These are phyloP conservation scores for Poecilobothrus nobilitatus DNA, from an alignment of 2,888 invertebrate species.

Conservation along the genomic window DNA sequence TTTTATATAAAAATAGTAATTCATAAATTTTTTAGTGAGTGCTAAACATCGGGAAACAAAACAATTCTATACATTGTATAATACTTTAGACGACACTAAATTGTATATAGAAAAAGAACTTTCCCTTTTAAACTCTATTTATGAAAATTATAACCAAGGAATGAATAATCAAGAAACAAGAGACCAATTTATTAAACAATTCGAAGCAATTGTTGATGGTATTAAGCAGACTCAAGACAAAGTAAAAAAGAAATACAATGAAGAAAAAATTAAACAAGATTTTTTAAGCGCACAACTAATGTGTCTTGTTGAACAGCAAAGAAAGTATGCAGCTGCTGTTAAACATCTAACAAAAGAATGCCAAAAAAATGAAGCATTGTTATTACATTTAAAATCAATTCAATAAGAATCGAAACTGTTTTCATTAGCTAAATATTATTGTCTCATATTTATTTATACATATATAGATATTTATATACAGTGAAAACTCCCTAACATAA, in stretches of 20 bases:
- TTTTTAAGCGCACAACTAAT: slow-evolving; percentile 53
- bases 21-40: slow-evolving; percentile 55
- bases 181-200: slow-evolving; percentile 84
- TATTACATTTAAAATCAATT: slow-evolving; percentile 40
- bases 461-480: too few relatives aligned
- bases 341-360: slow-evolving; percentile 69
- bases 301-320: slow-evolving; percentile 58
- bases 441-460: too few relatives aligned
- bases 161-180: slow-evolving; percentile 70
- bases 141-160: slow-evolving; percentile 80
- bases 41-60: slow-evolving; percentile 95
- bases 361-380: slow-evolving; percentile 55
- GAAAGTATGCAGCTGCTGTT: slow-evolving; percentile 67
- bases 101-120: slow-evolving; percentile 87
- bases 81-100: slow-evolving; percentile 90
- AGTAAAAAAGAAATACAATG: slow-evolving; percentile 55
- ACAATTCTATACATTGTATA: slow-evolving; percentile 93
- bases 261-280: slow-evolving; percentile 61
- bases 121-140: slow-evolving; percentile 75
- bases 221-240: slow-evolving; percentile 79
- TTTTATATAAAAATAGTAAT: not conserved
- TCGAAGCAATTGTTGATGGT: slow-evolving; percentile 81
- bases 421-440: not conserved
- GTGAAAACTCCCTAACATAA: too few relatives aligned
- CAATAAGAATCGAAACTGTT: slow-evolving; percentile 22